Evolutionary conservation across 2,113 vertebrate genomes (phyloP), one percentile per base, ranked within the genome.

Genomic region (Chionis minor): DNA sequence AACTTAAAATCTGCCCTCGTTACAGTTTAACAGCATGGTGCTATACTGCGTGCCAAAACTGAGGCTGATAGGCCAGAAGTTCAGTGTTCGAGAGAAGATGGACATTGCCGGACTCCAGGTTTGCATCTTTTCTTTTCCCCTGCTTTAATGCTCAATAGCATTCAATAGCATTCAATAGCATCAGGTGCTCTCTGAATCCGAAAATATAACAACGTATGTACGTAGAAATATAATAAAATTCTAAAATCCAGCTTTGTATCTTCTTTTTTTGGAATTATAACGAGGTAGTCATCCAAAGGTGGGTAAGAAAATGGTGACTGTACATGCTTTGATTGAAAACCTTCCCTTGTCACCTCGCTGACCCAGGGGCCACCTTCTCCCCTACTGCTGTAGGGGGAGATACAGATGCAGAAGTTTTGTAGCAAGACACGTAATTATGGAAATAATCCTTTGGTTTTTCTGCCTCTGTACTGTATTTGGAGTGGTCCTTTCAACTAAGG

Each of bases 41-140:
- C 98, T 99, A 38, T 99, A 99, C 98, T 99, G 99, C 54, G 99
- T 99, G 93, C 99, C 99, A 82, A 99, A 99, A 93, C 98, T 99
- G 86, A 97, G 99, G 87, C 98, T 99, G 84, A 99, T 99, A 86
- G 99, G 99, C 65, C 99, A 99, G 98, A 99, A 99, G 97, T 99
- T 99, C 98, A 99, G 99, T 8, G 99, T 99, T 90, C 98, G 99
- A 79, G 99, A 99, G 97, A 98, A 99, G 97, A 99, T 99, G 74
- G 99, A 99, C 97, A 99, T 99, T 58, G 99, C 99, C 9, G 99
- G 98, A 95, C 98, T 99, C 96, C 99, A 99, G 99, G 99, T 99
- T 92, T 40, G 98, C 96, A 10, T 71, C 52, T 95, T 45, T 65
- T 58, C 66, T 40, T 54, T 54, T n/a, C 27, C 6, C 4, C 12